Base-by-base conservation (phyloP, 2,113 vertebrate genomes). In the Brienomyrus brachyistius region DNA sequence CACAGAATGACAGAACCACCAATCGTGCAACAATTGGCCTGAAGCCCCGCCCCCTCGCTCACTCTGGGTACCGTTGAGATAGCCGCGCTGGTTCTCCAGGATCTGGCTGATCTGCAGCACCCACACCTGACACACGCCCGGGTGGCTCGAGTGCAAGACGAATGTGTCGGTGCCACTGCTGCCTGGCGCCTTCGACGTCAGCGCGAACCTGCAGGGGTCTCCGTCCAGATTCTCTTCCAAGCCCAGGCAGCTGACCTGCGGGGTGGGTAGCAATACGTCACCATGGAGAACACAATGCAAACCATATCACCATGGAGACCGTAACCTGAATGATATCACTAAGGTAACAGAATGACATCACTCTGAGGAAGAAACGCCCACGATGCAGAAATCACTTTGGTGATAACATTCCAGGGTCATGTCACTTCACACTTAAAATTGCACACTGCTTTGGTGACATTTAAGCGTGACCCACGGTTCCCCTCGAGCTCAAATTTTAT, bases 81-180 rank as follows among this genome's bases (percentile, higher is more conserved):
- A 98, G 94, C 98, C 99, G 94, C 97, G 97, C 94, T 99, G 98
- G 94, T 97, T 98, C 96, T 99, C 98, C 91, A 99, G 94, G 92
- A 99, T 99, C 95, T 99, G 98, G 95, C 97, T 96, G 92, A 99
- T 98, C 95, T 99, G 98, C 35, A 99, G 96, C 91, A 97, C 97
- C 98, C 98, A 99, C 3, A 98, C 96, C 94, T 99, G 98, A 47
- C 98, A 96, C 90, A 98, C 97, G 89, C 97, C 98, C 0, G 97
- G 97, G 92, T 97, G 98, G 83, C 97, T 94, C 23, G 98, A 98
- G 94, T 99, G 98, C 91, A 99, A 95, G 92, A 98, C 90, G 88
- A 97, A 98, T 91, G 96, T 97, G 94, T 99, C 98, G 0, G 93
- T 93, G 45, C 91, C 98, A 0, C 93, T 93, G 45, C 91, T 27